Percentiles rank a stretch among this genome's conserved stretches.
These are phyloP conservation scores for Xestia ashworthii DNA, from an alignment of 2,888 invertebrate species.

Conservation along the genomic window DNA sequence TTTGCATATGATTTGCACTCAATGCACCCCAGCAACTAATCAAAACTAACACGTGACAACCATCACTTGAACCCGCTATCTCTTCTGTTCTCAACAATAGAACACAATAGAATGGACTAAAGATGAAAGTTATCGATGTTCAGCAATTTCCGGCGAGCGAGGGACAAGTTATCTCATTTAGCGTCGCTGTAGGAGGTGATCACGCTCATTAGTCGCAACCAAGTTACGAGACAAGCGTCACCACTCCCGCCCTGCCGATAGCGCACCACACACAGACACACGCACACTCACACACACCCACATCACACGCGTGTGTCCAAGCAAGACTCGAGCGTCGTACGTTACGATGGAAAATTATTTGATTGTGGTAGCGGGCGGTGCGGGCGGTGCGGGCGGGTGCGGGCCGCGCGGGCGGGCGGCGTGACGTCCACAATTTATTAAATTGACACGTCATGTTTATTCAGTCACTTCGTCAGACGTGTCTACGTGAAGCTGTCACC, in stretches of 20 bases:
- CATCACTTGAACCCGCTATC: not conserved
- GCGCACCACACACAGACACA: not conserved
- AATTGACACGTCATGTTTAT: conserved; percentile 59
- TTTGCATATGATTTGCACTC: not conserved
- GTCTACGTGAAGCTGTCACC: conserved; percentile 28
- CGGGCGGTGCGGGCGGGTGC: not conserved
- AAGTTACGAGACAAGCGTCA: conserved; percentile 22
- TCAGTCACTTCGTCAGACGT: conserved; percentile 38
- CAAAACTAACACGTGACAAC: not conserved
- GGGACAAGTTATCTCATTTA: conserved; percentile 45
- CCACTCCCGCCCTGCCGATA: conserved; percentile 20
- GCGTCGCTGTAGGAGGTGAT: conserved; percentile 54
- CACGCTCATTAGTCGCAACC: conserved; percentile 54
- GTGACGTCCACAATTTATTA: conserved; percentile 51
- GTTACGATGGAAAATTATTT: conserved; percentile 63
- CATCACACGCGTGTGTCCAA: conserved; percentile 10
- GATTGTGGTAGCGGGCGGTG: conserved; percentile 37
- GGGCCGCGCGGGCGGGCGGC: not conserved
- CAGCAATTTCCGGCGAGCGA: conserved; percentile 28
- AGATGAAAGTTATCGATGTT: conserved; percentile 31
- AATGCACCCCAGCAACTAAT: no score
- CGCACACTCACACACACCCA: not conserved
- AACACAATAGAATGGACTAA: conserved; percentile 14
- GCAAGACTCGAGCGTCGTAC: conserved; percentile 13
- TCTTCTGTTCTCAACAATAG: not conserved